Evolutionary conservation across 1,140 invertebrate species (phyloP), one percentile per base, ranked within the genome.

Genomic region (Euwallacea fornicatus): DNA sequence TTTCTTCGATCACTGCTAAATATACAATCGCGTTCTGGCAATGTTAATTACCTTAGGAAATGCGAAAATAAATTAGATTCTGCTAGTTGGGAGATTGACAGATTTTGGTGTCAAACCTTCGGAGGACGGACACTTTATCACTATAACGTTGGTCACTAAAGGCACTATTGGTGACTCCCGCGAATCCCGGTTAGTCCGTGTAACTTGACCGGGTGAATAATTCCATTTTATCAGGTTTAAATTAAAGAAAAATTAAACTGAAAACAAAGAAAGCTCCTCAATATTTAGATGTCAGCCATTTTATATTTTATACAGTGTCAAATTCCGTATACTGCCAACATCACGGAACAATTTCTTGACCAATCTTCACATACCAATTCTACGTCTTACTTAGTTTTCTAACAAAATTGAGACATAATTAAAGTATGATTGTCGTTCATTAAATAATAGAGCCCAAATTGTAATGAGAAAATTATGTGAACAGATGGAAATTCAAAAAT

Each of bases 261-360:
- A 81, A 81, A 81, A 81, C 80, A 81, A 81, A 81, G 80, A 80
- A 80, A 80, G 80, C 80, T 76, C 66, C 76, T 73, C 70, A 75
- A 74, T 76, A 77, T 79, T 80, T 77, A 80, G 78, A 76, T 78
- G 76, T 77, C 80, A 77, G 80, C 80, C 80, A 81, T 81, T 78
- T 81, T 80, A 79, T 73, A 81, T 81, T 78, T 81, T 80, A 79
- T 73, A 74, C 69, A 81, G 78, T 81, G 80, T 81, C 80, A 81
- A 81, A 81, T 81, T 80, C 80, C 79, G 78, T 76, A 79, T 74
- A 67, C 71, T 80, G 70, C 80, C 80, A 81, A 80, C 78, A 21
- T 73, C 59, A 46, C 61, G 76, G 76, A 73, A 63, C 47, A 64
- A 73, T 67, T 58, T 56, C 16, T n/a, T 56, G 21, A 33, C 4